phyloP scores from a whole-genome alignment of 35 echinoderm and acorn worm genomes.

The Lytechinus pictus region DNA sequence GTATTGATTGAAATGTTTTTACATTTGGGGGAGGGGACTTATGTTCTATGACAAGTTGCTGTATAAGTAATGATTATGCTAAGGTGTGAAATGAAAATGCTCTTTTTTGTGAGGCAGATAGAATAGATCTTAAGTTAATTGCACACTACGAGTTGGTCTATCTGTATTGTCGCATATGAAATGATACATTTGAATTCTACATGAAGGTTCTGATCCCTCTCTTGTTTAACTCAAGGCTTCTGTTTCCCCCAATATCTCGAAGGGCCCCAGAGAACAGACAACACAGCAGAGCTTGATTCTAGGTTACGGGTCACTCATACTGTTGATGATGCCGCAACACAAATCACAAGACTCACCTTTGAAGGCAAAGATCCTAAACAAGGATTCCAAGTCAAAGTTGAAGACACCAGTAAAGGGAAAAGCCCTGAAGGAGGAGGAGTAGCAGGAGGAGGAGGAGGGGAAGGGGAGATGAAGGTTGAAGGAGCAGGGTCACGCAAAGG shows the following conservation, averaged over 20 bases:
- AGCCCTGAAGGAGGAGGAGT: neutral
- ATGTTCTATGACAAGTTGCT: too few relatives aligned
- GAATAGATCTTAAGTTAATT: too few relatives aligned
- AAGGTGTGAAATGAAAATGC: too few relatives aligned
- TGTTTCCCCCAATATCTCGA: neutral
- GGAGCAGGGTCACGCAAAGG: neutral
- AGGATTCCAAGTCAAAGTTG: constrained; percentile 68
- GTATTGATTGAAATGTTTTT: too few relatives aligned
- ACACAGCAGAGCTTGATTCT: constrained; percentile 41
- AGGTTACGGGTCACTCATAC: constrained; percentile 33
- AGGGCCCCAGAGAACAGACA: constrained; percentile 5
- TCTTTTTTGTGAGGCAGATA: too few relatives aligned
- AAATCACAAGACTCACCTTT: constrained; percentile 63
- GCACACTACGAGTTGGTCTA: too few relatives aligned
- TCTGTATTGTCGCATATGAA: too few relatives aligned
- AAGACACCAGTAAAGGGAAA: constrained; percentile 16
- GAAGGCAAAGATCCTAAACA: constrained; percentile 65
- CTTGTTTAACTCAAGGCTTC: neutral
- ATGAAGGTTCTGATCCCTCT: neutral
- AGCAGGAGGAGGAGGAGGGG: neutral
- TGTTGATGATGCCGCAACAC: neutral
- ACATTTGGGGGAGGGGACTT: too few relatives aligned
- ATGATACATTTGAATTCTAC: neutral
- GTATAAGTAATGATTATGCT: too few relatives aligned
- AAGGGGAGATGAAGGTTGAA: neutral